Conservation (phyloP, 2,888 invertebrate species). For the Eulithis prunata region DNA sequence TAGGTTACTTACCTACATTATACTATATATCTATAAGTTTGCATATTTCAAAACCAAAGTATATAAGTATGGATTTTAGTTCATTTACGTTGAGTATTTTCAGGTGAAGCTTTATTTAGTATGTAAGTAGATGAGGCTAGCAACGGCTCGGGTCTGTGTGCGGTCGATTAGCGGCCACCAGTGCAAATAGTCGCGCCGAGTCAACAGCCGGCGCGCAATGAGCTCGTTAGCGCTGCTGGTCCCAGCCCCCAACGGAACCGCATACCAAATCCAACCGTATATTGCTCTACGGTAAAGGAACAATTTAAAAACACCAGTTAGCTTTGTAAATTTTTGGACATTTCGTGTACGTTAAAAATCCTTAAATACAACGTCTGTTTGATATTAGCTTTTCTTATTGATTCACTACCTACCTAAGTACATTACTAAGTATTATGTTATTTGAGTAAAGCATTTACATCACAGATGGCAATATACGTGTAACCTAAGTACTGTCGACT, state of each 20-base stretch:
- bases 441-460: no score
- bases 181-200: slow-evolving; percentile 7
- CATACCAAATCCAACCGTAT: neutral
- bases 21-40: no score
- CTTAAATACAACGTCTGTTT: no score
- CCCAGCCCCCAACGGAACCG: neutral
- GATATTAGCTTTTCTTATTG: no score
- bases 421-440: no score
- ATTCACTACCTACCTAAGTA: no score
- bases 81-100: neutral
- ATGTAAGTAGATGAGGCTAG: neutral
- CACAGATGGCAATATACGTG: no score
- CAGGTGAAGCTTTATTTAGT: neutral
- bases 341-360: neutral
- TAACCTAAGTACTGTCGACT: no score
- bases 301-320: neutral
- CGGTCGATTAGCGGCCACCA: slow-evolving; percentile 10
- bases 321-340: neutral
- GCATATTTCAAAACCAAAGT: no score
- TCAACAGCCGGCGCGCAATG: slow-evolving; percentile 10
- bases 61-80: no score
- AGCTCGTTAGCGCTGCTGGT: slow-evolving; percentile 6
- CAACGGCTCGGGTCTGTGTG: neutral
- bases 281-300: neutral
- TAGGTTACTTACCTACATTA: no score